Evolutionary conservation across 2,888 invertebrate species (phyloP).

Genomic region (Drosophila peninsularis): DNA sequence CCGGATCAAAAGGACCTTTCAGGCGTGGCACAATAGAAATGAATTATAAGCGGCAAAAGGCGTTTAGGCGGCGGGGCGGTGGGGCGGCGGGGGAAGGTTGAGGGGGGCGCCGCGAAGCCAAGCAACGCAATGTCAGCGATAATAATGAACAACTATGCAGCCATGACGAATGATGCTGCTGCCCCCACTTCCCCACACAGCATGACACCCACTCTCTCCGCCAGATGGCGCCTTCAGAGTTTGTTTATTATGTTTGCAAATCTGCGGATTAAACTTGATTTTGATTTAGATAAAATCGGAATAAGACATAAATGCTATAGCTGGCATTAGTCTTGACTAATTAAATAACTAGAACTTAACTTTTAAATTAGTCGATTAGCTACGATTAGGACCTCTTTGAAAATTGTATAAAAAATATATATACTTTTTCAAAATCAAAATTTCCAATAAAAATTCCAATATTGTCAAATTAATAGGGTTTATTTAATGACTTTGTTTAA

Average conservation of each 20-base stretch:
- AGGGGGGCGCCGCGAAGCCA: not conserved
- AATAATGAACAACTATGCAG: constrained; percentile 75
- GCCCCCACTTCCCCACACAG: no score
- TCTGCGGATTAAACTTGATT: not conserved
- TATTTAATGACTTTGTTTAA: no score
- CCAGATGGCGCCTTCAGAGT: constrained; percentile 18
- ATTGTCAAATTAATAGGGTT: no score
- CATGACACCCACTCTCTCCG: no score
- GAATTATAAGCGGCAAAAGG: constrained; percentile 46
- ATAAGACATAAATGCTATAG: not conserved
- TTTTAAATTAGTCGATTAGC: no score
- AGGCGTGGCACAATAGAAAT: constrained; percentile 72
- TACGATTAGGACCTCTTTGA: no score
- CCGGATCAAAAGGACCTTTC: constrained; percentile 82
- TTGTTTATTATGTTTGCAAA: constrained; percentile 3
- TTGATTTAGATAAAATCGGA: not conserved
- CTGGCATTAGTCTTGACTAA: not conserved
- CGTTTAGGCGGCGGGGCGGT: not conserved
- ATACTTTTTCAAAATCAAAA: no score
- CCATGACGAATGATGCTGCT: constrained; percentile 76
- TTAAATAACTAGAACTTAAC: not conserved
- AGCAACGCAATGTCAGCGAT: constrained; percentile 67
- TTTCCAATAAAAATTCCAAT: no score
- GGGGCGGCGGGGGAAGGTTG: no score
- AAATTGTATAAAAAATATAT: no score